Evolutionary conservation across 2,888 invertebrate species (phyloP), one percentile per base, ranked within the genome.

Genomic region (Tachina fera): DNA sequence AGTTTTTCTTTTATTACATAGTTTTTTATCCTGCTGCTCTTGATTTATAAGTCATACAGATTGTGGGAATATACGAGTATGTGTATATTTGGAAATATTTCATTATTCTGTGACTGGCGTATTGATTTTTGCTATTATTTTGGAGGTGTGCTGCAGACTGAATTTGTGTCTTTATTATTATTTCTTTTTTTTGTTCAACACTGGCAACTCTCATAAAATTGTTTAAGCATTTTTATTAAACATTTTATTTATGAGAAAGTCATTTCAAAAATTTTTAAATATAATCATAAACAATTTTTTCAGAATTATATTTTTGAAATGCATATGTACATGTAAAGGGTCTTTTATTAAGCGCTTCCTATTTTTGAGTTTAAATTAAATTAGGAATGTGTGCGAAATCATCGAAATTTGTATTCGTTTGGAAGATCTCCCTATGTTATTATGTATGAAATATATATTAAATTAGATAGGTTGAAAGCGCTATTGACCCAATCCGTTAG

Each of bases 21-120:
- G 41, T 45, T 75, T 56, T 75, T 56, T 68, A 41, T 72, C 68
- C 53, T 83, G 83, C 60, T 77, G 77, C 86, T 86, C 86, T 86
- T 86, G 86, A 86, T 86, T 86, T 86, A 86, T 86, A 86, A 79
- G 75, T 83, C 72, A 80, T 76, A 79, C 39, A 72, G 63, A 76
- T 83, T 71, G 83, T 86, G 86, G 86, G 86, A 86, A 86, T 78
- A 86, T 75, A 80, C 31, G 31, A 31, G 31, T 84, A 11, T 31
- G n/a, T 16, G 11, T 60, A 47, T 14, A 31, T 83, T 72, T 61
- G 72, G 1, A 65, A 53, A 86, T 83, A 83, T 86, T 86, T 83
- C 76, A 86, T 86, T 83, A 76, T 83, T 80, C 71, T 68, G 16
- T 16, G 51, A 76, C 45, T 83, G 70, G 67, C 83, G 74, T 67